Evolutionary conservation across 2,797 vertebrate species (phyloP), one percentile per base, ranked within the genome.

Genomic region (Discoglossus pictus): DNA sequence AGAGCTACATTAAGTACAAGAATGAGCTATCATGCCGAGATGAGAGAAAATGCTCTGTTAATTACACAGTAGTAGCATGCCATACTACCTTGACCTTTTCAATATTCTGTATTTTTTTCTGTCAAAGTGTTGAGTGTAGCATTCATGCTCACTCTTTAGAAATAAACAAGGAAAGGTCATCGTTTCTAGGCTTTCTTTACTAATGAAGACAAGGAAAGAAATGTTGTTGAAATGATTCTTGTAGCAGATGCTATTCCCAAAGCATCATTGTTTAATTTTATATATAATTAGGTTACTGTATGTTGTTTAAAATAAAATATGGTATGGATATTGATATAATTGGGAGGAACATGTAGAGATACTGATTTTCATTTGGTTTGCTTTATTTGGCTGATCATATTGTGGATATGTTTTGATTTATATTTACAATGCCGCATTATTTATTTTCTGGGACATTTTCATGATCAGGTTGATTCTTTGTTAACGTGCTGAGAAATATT

Each of bases 141-240:
- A 69, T 63, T 74, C 71, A 35, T 60, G 1, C 39, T 75, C 73
- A 68, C 40, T 76, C 31, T 65, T 62, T 69, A 82, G 60, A 64
- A 73, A 36, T 51, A 78, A 76, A 65, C 10, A 79, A 60, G 15
- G 59, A 61, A 34, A 72, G 9, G 73, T 52, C 25, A 72, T 24
- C 59, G 13, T 56, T 69, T 67, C 48, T 46, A 65, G 63, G 46
- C 54, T 56, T 56, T 74, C 74, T 78, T 66, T 66, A 60, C 61
- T 78, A 62, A 73, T 70, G 72, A 76, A 74, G 6, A 20, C 17
- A 74, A 78, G 75, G 46, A 21, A 62, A 13, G 9, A 34, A 24
- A 24, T 70, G 1, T 40, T 13, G 68, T 77, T 75, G 70, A 44
- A 21, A 55, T 43, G 61, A 46, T 0, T 0, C 47, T 47, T 73